These are phyloP conservation scores for Phengaris alcon DNA, from an alignment of 2,888 invertebrate species.

Conservation along the genomic window DNA sequence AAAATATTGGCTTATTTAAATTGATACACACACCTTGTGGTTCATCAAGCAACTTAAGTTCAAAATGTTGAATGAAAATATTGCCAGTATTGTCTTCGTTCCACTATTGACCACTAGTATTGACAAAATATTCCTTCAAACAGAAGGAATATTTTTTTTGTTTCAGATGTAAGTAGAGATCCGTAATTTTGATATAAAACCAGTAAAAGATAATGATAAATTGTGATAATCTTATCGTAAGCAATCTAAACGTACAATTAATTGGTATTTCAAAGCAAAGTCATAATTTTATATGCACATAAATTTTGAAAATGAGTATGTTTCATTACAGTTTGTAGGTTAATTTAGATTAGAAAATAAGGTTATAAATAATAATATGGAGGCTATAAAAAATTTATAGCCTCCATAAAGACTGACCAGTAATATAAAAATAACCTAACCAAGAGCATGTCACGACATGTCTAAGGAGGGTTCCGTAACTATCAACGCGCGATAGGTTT, in stretches of 20 bases:
- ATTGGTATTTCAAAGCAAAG: slow-evolving; percentile 21
- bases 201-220: slow-evolving; percentile 3
- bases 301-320: background rate
- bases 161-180: background rate
- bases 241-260: slow-evolving; percentile 30
- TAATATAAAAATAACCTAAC: background rate
- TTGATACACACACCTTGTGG: background rate
- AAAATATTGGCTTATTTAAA: background rate
- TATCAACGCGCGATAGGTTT: too few relatives aligned
- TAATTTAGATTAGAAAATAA: background rate
- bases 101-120: background rate
- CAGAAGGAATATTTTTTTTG: background rate
- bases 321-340: background rate
- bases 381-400: background rate
- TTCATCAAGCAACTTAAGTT: background rate
- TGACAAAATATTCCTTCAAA: background rate
- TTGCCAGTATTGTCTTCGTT: background rate
- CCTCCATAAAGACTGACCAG: background rate
- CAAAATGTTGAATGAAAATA: background rate
- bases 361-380: background rate
- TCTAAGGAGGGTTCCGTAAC: too few relatives aligned
- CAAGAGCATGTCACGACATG: too few relatives aligned
- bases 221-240: slow-evolving; percentile 29
- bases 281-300: slow-evolving; percentile 12
- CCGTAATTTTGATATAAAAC: background rate